Conservation (phyloP, 2,113 vertebrate genomes). For the Hyla sarda region DNA sequence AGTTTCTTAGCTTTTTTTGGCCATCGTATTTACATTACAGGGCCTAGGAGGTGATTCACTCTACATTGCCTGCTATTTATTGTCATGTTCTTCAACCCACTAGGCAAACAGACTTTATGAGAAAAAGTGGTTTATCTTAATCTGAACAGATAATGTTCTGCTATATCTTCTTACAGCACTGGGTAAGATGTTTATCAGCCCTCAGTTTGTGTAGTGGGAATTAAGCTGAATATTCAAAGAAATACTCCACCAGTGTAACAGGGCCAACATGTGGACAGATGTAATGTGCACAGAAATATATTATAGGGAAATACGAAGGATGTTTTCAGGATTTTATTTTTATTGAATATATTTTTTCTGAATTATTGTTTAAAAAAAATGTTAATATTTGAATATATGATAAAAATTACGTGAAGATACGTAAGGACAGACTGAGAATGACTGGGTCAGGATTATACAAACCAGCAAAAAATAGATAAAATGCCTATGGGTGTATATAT, state of each 20-base stretch:
- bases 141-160: conserved; percentile 28
- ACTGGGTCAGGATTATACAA: no score
- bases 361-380: neutral
- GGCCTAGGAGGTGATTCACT: neutral
- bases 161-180: conserved; percentile 26
- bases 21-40: neutral
- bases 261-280: neutral
- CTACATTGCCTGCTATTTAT: conserved; percentile 33
- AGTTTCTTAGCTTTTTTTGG: neutral
- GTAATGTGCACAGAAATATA: neutral
- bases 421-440: neutral
- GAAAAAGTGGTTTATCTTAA: conserved; percentile 33
- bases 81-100: conserved; percentile 31
- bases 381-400: neutral
- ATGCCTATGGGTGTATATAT: no score
- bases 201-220: neutral
- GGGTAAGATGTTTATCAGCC: conserved; percentile 27
- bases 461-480: no score
- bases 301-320: neutral
- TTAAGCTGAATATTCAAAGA: conserved; percentile 4
- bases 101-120: conserved; percentile 21
- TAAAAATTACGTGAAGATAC: no score
- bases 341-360: neutral
- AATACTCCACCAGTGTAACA: conserved; percentile 1
- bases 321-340: neutral